Evolutionary conservation across 2,113 vertebrate species (phyloP), one percentile per base, ranked within the genome.

Genomic region (Ammodytes dubius): DNA sequence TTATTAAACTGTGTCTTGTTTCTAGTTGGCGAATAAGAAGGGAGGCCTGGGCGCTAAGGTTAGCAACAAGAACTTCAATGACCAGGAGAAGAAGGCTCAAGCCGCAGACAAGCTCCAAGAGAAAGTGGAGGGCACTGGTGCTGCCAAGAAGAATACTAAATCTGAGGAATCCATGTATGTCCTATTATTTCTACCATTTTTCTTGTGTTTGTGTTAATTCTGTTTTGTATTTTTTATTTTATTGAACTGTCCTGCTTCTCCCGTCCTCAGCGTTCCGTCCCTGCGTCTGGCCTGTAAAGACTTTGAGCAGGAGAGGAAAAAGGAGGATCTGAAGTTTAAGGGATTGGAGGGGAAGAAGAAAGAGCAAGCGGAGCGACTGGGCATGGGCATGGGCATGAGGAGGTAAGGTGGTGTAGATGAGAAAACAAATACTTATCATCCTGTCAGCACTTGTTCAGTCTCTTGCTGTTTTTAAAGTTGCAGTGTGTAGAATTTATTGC

Each of bases 31-130:
- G 52, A 90, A 95, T 76, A 99, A 96, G 79, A 99, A 97, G 82
- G 96, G 95, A 5, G 96, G 97, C 11, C 92, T 99, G 78, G 98
- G 98, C 0, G 98, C 98, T 59, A 99, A 98, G 89, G 95, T 99
- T 43, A 96, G 96, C 80, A 94, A 93, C 39, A 92, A 95, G 39
- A 96, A 92, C 83, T 99, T 99, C 88, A 97, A 88, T 0, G 96
- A 96, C 57, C 94, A 97, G 45, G 97, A 99, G 89, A 98, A 96
- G 73, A 96, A 96, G 76, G 98, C 98, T 9, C 97, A 97, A 83
- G 97, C 97, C 5, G 97, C 94, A 2, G 97, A 99, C 87, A 97
- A 95, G 82, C 93, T 93, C 81, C 94, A 95, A 66, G 96, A 97
- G 45, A 94, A 95, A 71, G 88, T 89, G 0, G 85, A 87, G 8